phyloP scores from a whole-genome alignment of 2,113 vertebrate species.

The Setophaga kirtlandii region DNA sequence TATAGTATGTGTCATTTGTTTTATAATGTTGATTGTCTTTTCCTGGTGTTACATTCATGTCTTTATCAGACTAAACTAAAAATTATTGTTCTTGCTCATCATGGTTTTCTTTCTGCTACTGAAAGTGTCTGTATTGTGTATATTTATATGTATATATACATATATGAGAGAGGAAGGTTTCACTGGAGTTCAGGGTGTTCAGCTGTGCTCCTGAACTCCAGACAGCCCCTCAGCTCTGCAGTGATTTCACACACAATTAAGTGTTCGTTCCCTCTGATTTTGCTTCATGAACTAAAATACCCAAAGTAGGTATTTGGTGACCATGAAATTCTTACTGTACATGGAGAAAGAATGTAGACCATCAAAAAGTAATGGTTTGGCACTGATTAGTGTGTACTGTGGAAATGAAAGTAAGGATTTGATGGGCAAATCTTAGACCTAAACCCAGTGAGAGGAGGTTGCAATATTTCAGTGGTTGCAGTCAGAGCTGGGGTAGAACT shows the following conservation, averaged over 20 bases:
- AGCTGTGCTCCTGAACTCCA: not conserved
- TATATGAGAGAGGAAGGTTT: not conserved
- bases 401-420: not conserved
- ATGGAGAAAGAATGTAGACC: not conserved
- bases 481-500: not conserved
- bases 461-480: not conserved
- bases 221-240: not conserved
- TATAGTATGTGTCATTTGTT: not conserved
- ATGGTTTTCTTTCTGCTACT: not conserved
- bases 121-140: rapidly evolving
- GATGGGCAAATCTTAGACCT: not conserved
- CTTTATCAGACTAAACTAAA: not conserved
- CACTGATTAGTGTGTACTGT: not conserved
- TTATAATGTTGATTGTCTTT: not conserved
- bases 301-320: not conserved
- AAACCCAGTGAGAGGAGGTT: not conserved
- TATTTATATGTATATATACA: not conserved
- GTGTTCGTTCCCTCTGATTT: not conserved
- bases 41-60: not conserved
- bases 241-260: not conserved
- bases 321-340: not conserved
- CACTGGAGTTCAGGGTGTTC: not conserved
- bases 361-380: not conserved
- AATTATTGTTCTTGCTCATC: rapidly evolving
- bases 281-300: not conserved